A percentile compares a stretch with the other conserved stretches of the same genome.
Conservation (phyloP, 2,797 vertebrate species). For the Galagoides demidoff region DNA sequence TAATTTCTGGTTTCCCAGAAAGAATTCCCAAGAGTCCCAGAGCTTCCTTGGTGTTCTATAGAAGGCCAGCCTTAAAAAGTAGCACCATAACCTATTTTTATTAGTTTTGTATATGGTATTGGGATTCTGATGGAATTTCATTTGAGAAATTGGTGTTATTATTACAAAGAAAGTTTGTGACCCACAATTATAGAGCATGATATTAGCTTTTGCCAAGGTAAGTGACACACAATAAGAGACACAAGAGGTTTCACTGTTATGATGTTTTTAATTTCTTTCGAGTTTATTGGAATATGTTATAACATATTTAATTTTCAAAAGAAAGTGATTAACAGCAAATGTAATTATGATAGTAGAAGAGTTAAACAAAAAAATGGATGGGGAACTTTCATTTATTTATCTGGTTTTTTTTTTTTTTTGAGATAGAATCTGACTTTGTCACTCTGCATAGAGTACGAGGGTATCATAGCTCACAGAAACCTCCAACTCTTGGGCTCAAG, state of each 20-base stretch:
- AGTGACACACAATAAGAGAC: not conserved
- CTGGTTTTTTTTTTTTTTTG: not conserved
- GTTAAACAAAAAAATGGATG: not conserved
- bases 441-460: no score
- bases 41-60: not conserved
- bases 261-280: constrained; percentile 4
- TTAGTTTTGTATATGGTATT: not conserved
- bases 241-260: not conserved
- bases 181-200: not conserved
- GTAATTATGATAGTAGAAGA: not conserved
- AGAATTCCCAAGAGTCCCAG: not conserved
- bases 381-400: not conserved
- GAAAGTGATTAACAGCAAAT: not conserved
- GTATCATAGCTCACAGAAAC: no score
- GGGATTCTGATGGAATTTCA: constrained; percentile 31
- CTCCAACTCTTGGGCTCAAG: no score
- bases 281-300: constrained; percentile 17
- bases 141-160: constrained; percentile 43
- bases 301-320: constrained; percentile 60
- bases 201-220: not conserved
- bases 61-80: not conserved
- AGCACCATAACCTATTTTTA: not conserved
- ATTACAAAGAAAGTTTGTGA: constrained; percentile 6
- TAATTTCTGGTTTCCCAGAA: not conserved
- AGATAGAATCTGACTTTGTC: no score